Percentiles rank a stretch among this genome's conserved stretches.
These are phyloP conservation scores for Microctenopoma lineatum DNA, from an alignment of 2,797 vertebrate species.

Conservation along the genomic window DNA sequence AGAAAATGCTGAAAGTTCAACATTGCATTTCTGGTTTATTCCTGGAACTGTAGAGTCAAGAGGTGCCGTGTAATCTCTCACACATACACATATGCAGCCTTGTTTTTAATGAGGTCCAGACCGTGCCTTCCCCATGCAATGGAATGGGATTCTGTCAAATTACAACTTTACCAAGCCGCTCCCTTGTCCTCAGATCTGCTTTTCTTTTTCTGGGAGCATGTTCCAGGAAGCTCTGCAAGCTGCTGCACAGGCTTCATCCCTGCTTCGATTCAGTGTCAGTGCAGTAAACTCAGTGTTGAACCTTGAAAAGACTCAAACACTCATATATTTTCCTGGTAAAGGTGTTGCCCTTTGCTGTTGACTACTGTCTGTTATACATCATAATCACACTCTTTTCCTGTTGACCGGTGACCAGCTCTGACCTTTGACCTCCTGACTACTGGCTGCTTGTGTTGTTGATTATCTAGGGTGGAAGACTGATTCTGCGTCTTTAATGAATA, in stretches of 20 bases:
- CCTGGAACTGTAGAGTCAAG: constrained; percentile 44
- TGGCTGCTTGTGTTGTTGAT: constrained; percentile 6
- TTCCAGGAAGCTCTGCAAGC: background rate
- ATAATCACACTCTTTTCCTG: background rate
- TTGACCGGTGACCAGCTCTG: background rate
- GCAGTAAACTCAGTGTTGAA: background rate
- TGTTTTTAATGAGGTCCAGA: constrained; percentile 70
- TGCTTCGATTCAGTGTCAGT: background rate
- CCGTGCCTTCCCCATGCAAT: constrained; percentile 43
- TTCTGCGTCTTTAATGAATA: background rate
- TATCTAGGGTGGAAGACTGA: constrained; percentile 1
- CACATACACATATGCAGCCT: constrained; percentile 11
- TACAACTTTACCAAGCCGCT: constrained; percentile 43
- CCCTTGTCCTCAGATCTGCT: constrained; percentile 20
- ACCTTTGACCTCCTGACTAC: constrained; percentile 29
- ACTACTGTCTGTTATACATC: background rate
- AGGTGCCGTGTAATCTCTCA: constrained; percentile 41
- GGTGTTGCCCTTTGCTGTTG: background rate
- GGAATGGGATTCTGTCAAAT: constrained; percentile 46
- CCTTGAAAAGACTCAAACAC: background rate
- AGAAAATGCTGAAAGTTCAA: constrained; percentile 52
- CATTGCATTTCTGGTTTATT: constrained; percentile 68
- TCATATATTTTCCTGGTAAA: background rate
- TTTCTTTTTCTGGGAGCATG: constrained; percentile 3
- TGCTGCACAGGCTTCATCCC: background rate